Evolutionary conservation across 2,888 invertebrate genomes (phyloP), one percentile per base, ranked within the genome.

Genomic region (Pyrocoelia pectoralis): DNA sequence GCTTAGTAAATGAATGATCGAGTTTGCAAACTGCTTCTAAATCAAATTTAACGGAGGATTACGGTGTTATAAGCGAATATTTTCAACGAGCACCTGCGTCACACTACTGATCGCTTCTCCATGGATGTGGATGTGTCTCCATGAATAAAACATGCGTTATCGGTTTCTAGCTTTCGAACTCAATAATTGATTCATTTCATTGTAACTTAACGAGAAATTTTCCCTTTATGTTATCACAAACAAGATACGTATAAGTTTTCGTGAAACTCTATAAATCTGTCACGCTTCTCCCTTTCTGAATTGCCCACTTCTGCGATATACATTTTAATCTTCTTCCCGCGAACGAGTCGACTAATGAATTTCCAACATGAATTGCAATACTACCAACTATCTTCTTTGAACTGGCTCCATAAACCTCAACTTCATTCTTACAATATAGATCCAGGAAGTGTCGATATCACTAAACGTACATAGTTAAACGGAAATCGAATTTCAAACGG

Each of bases 61-160:
- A 75, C 70, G 70, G 73, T 72, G 73, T 72, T 77, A 76, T 74
- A 74, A 74, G 74, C 74, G 76, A 76, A 76, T 76, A 76, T 77
- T 76, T 74, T 74, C 74, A 66, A 62, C 68, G 69, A 67, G 68
- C 76, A 76, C 75, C 74, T 76, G 75, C 72, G 72, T 61, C 66
- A 6, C 24, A 6, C n/a, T n/a, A 65, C 68, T 69, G 72, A 74
- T 74, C 73, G 74, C 74, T 73, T 74, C 70, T 71, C 74, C 73
- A 76, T 75, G 74, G 73, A 58, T 58, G 75, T 69, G 75, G 73
- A 73, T 74, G 73, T 72, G 75, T 73, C 74, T 74, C 71, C 71
- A 75, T 76, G 75, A 76, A 76, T 76, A 76, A 74, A 72, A 73
- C 73, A 76, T 76, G 68, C 66, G 54, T 60, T 65, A 60, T 60